phyloP scores from a whole-genome alignment of 2,113 vertebrate genomes.

The Psammodynastes pulverulentus region DNA sequence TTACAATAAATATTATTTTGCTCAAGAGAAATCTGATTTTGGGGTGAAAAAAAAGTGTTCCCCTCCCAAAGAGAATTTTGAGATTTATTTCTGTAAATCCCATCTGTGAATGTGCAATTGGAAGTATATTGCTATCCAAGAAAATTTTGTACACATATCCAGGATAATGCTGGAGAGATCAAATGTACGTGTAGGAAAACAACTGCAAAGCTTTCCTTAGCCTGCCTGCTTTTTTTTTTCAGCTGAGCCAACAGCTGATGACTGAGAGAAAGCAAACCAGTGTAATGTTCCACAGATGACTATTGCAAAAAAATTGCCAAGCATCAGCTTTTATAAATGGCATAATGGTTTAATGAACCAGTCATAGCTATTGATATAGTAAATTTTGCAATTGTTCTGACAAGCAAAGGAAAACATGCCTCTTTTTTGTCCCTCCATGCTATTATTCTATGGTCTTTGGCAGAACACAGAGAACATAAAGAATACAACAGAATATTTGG shows the following conservation, averaged over 20 bases:
- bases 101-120: background rate
- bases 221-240: background rate
- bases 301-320: background rate
- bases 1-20: background rate
- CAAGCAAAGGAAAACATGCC: background rate
- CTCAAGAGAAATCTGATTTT: background rate
- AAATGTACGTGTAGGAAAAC: background rate
- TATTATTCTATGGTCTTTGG: background rate
- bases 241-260: background rate
- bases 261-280: background rate
- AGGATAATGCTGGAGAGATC: background rate
- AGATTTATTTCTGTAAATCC: background rate
- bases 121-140: background rate
- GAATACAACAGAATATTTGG: background rate
- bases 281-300: background rate
- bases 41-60: background rate
- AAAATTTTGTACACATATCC: background rate
- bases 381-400: background rate
- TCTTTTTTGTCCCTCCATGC: fast-evolving
- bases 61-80: background rate
- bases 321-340: background rate
- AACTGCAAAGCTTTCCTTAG: background rate
- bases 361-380: background rate
- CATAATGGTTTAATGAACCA: background rate
- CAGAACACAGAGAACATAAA: background rate